phyloP scores from a whole-genome alignment of 2,113 vertebrate species.

The Sterrhoptilus dennistouni region DNA sequence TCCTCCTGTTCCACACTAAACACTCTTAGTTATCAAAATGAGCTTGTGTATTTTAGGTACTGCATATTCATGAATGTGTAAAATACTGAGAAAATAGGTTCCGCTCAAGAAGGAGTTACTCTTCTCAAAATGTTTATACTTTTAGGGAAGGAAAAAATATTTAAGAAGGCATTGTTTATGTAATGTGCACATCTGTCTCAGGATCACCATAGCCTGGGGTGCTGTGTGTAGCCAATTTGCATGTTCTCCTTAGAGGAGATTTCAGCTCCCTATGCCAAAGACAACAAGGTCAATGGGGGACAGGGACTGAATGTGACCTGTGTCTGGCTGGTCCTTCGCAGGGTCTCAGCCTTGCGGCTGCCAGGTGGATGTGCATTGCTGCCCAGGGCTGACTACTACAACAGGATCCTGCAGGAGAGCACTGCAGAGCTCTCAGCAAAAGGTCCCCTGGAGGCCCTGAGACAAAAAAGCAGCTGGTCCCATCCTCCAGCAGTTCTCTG shows the following conservation, averaged over 20 bases:
- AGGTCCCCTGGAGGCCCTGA: not conserved
- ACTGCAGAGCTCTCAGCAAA: not conserved
- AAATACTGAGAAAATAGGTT: not conserved
- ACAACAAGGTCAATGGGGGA: accelerated
- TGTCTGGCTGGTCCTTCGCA: not conserved
- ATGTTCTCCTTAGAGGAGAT: not conserved
- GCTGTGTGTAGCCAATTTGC: accelerated
- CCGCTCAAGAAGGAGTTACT: not conserved
- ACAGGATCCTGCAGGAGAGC: not conserved
- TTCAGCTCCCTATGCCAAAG: accelerated
- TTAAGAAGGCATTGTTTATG: not conserved
- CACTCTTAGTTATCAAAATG: not conserved
- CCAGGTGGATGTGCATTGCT: not conserved
- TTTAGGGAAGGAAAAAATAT: not conserved
- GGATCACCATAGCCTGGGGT: not conserved
- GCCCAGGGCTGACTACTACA: not conserved
- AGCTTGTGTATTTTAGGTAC: not conserved
- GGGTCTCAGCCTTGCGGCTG: not conserved
- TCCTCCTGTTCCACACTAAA: accelerated
- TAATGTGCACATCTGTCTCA: not conserved
- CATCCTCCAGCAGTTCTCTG: not conserved
- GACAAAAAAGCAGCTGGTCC: not conserved
- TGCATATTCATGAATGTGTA: not conserved
- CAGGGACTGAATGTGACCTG: accelerated
- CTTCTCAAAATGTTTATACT: not conserved